phyloP scores from a whole-genome alignment of 2,888 invertebrate genomes.

The Sisyra nigra region DNA sequence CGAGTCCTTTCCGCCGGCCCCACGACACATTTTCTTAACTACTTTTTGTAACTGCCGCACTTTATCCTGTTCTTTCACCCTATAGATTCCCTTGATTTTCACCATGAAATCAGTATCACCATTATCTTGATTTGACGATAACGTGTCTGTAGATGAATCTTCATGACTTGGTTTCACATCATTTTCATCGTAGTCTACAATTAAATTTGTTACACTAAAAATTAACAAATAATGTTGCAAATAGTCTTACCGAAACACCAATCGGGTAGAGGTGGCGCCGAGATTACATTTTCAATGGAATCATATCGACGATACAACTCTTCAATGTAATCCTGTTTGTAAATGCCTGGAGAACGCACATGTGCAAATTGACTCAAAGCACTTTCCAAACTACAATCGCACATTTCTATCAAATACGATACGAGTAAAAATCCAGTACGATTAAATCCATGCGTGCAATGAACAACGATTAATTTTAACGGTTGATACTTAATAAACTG shows the following conservation, averaged over 20 bases:
- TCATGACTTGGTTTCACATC: too few relatives aligned
- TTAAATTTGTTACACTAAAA: neutral
- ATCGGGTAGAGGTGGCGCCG: conserved; percentile 64
- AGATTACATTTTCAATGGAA: conserved; percentile 47
- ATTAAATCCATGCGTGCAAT: conserved; percentile 98
- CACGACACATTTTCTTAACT: too few relatives aligned
- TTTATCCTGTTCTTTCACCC: too few relatives aligned
- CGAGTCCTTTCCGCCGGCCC: too few relatives aligned
- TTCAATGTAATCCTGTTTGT: conserved; percentile 87
- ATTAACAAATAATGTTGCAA: neutral
- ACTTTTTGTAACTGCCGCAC: too few relatives aligned
- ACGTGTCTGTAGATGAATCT: too few relatives aligned
- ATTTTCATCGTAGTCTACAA: too few relatives aligned
- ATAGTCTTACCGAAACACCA: conserved; percentile 66
- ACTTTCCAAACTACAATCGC: conserved; percentile 71
- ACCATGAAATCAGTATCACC: too few relatives aligned
- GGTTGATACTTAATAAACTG: conserved; percentile 69
- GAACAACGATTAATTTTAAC: conserved; percentile 62
- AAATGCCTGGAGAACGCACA: conserved; percentile 81
- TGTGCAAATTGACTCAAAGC: conserved; percentile 63
- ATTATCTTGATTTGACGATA: too few relatives aligned
- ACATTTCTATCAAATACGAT: conserved; percentile 74
- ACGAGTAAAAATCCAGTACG: conserved; percentile 91
- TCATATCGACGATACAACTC: conserved; percentile 75
- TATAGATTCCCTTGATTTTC: too few relatives aligned